Evolutionary conservation across 2,888 invertebrate genomes (phyloP).

Genomic region (Lacanobia wlatinum): DNA sequence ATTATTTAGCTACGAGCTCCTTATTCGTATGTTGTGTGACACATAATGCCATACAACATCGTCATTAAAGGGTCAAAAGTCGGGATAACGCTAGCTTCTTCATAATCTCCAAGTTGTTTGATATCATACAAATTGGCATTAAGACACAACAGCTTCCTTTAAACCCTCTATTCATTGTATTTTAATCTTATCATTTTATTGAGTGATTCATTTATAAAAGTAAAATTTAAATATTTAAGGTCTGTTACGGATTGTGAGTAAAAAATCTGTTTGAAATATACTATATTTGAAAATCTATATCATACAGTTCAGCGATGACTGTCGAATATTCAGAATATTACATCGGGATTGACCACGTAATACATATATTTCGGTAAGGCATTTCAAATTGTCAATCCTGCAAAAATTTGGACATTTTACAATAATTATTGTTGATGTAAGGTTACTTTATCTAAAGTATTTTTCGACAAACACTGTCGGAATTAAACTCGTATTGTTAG

Average conservation of each 20-base stretch:
- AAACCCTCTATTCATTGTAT: slow-evolving; percentile 47
- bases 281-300: neutral
- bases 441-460: too few relatives aligned
- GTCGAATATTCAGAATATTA: too few relatives aligned
- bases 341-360: too few relatives aligned
- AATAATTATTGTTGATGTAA: neutral
- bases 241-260: neutral
- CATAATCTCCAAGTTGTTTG: slow-evolving; percentile 39
- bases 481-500: too few relatives aligned
- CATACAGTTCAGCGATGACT: neutral
- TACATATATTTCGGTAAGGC: neutral
- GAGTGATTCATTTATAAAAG: neutral
- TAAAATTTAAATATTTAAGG: neutral
- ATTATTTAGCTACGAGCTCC: too few relatives aligned
- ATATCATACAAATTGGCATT: slow-evolving; percentile 46
- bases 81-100: slow-evolving; percentile 32
- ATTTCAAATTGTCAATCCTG: neutral
- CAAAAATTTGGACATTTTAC: neutral
- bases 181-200: slow-evolving; percentile 31
- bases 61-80: slow-evolving; percentile 39
- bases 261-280: neutral
- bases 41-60: slow-evolving; percentile 9
- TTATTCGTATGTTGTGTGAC: too few relatives aligned
- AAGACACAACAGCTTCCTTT: slow-evolving; percentile 38
- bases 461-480: too few relatives aligned